phyloP scores from a whole-genome alignment of 2,797 vertebrate species.

The Sphenopsis melanotis region DNA sequence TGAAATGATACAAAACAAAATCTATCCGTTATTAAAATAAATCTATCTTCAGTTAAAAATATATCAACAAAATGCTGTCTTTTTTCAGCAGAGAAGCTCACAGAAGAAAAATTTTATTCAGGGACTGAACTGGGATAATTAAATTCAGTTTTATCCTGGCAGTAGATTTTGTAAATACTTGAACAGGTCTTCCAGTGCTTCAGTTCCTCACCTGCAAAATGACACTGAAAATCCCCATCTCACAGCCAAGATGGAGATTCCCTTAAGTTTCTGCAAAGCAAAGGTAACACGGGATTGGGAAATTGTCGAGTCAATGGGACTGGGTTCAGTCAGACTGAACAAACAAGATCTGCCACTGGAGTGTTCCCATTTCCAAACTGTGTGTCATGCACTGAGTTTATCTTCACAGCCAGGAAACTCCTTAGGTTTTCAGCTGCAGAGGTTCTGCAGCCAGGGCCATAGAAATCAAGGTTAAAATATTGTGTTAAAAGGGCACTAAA shows the following conservation, averaged over 20 bases:
- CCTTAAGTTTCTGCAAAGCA: neutral
- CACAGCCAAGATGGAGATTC: neutral
- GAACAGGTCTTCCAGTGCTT: neutral
- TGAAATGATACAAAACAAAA: neutral
- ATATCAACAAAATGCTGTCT: neutral
- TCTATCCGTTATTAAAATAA: neutral
- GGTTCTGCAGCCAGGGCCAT: neutral
- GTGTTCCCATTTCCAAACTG: neutral
- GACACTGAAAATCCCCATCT: neutral
- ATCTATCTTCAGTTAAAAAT: neutral
- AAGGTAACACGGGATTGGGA: neutral
- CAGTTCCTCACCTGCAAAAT: neutral
- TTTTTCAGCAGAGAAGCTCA: neutral
- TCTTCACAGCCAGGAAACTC: slow-evolving; percentile 17
- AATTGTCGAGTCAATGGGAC: neutral
- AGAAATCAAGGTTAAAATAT: neutral
- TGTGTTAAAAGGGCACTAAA: neutral
- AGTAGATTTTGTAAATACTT: neutral
- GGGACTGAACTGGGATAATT: neutral
- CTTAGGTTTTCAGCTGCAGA: neutral
- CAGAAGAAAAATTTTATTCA: neutral
- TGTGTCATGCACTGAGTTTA: neutral
- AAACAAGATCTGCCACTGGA: neutral
- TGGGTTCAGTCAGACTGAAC: neutral
- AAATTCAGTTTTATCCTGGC: neutral